Evolutionary conservation across 2,888 invertebrate genomes (phyloP).

Genomic region (Athrips mouffetella): DNA sequence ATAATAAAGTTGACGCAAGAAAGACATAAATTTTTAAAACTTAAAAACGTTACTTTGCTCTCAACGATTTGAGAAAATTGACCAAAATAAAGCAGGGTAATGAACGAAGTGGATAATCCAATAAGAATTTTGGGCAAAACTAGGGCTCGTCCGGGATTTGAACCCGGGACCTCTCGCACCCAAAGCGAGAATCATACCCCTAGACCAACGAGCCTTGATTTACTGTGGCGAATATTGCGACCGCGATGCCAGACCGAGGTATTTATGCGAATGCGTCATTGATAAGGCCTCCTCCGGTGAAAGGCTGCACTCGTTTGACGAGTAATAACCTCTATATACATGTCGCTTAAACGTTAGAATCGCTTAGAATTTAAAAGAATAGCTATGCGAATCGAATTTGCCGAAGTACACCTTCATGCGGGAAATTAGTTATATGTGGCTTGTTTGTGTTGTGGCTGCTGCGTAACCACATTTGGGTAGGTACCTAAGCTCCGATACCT

Average conservation of each 20-base stretch:
- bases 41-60: too few relatives aligned
- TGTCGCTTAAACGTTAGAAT: not conserved
- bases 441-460: too few relatives aligned
- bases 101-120: conserved; percentile 2
- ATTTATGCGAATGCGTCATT: conserved; percentile 22
- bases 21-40: too few relatives aligned
- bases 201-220: conserved; percentile 75
- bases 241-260: conserved; percentile 16
- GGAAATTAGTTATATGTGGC: too few relatives aligned
- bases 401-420: too few relatives aligned
- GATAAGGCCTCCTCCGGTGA: conserved; percentile 20
- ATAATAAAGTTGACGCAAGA: too few relatives aligned
- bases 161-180: conserved; percentile 80
- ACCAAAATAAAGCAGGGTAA: not conserved
- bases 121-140: conserved; percentile 30
- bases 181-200: conserved; percentile 80
- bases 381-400: not conserved
- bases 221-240: conserved; percentile 31
- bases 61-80: too few relatives aligned
- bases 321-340: not conserved
- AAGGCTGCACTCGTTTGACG: conserved; percentile 8
- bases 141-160: conserved; percentile 79
- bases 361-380: not conserved
- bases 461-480: too few relatives aligned
- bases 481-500: too few relatives aligned